phyloP scores from a whole-genome alignment of 2,888 invertebrate genomes.

The Sisyra terminalis region DNA sequence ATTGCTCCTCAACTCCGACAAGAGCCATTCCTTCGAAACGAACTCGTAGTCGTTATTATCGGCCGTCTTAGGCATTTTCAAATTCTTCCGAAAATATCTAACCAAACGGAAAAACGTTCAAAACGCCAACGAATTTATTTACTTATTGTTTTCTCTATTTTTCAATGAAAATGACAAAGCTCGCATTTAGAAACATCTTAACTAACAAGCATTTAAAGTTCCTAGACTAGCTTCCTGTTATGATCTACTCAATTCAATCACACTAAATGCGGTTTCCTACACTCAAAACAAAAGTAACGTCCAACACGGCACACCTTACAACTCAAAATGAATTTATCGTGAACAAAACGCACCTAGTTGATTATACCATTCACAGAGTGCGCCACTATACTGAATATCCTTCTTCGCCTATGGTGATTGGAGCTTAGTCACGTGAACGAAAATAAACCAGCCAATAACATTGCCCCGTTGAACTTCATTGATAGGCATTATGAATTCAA shows the following conservation, averaged over 20 bases:
- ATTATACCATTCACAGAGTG: slow-evolving; percentile 15
- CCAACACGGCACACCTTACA: slow-evolving; percentile 3
- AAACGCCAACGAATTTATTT: not conserved
- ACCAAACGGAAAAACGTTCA: not conserved
- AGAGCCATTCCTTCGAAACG: slow-evolving; percentile 61
- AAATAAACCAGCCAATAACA: not conserved
- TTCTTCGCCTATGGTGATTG: slow-evolving; percentile 19
- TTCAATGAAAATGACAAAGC: too few relatives aligned
- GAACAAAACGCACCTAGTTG: slow-evolving; percentile 1
- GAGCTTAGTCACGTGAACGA: slow-evolving; percentile 26
- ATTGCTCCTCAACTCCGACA: slow-evolving; percentile 52
- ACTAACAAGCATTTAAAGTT: too few relatives aligned
- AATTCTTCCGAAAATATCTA: not conserved
- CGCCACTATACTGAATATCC: slow-evolving; percentile 18
- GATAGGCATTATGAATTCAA: not conserved
- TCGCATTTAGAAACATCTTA: too few relatives aligned
- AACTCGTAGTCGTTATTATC: slow-evolving; percentile 39
- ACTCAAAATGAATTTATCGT: slow-evolving; percentile 6
- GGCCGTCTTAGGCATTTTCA: slow-evolving; percentile 25
- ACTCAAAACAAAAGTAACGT: not conserved
- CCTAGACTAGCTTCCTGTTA: too few relatives aligned
- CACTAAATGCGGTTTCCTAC: not conserved
- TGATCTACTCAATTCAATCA: not conserved
- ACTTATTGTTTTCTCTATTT: too few relatives aligned
- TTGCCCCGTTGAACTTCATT: not conserved